Conservation (phyloP, 2,888 invertebrate species). For the Netelia melanura region DNA sequence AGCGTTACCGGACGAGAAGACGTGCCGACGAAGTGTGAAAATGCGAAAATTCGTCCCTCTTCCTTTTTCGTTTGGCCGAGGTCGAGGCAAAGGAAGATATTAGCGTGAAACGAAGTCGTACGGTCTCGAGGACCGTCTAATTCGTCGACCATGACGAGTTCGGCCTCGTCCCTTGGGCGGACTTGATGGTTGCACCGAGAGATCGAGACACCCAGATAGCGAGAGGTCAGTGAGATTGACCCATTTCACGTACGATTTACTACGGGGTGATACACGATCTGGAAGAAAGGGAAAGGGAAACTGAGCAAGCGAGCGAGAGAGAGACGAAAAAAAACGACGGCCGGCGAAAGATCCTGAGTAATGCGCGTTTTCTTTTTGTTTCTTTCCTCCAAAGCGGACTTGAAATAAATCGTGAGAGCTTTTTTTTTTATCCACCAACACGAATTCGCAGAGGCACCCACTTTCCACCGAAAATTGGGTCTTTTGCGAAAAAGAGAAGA, state of each 20-base stretch:
- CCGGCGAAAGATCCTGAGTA: conserved; percentile 61
- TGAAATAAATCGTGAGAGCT: conserved; percentile 54
- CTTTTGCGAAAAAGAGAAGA: conserved; percentile 52
- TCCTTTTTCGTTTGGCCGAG: neutral
- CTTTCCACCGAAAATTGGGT: conserved; percentile 64
- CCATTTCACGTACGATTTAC: conserved; percentile 61
- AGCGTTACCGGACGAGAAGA: neutral
- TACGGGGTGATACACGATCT: conserved; percentile 28
- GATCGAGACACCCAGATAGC: neutral
- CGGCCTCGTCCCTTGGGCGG: neutral
- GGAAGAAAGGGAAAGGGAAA: conserved; percentile 14
- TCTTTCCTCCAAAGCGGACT: conserved; percentile 13
- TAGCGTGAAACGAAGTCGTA: neutral
- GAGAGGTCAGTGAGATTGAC: conserved; percentile 32
- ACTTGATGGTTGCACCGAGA: neutral
- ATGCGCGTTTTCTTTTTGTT: conserved; percentile 29
- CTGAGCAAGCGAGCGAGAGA: neutral
- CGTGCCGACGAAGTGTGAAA: neutral
- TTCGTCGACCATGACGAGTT: neutral
- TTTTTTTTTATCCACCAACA: conserved; percentile 13
- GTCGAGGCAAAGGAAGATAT: neutral
- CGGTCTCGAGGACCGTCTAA: neutral
- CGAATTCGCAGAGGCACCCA: conserved; percentile 19
- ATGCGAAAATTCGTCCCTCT: neutral
- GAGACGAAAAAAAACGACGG: conserved; percentile 41